Evolutionary conservation across 2,113 vertebrate species (phyloP).

Genomic region (Agelaius tricolor): DNA sequence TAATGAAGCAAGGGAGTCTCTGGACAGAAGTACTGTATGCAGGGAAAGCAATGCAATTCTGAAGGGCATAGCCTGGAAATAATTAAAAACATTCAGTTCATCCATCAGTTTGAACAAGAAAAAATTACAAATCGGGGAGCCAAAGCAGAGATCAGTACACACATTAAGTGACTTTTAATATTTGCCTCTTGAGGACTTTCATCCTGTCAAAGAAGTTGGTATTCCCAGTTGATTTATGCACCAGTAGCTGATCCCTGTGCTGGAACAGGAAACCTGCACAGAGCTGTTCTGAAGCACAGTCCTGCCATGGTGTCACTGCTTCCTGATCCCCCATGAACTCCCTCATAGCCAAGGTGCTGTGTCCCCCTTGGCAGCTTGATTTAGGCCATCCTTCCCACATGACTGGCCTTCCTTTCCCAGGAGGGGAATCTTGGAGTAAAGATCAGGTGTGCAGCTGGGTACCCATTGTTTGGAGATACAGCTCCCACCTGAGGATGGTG

Average conservation of each 20-base stretch:
- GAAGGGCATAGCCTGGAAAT: conserved; percentile 47
- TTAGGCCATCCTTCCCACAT: not conserved
- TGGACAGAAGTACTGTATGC: conserved; percentile 14
- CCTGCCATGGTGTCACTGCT: not conserved
- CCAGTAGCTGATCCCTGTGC: not conserved
- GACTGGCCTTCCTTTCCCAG: not conserved
- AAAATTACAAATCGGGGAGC: not conserved
- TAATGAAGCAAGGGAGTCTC: conserved; percentile 60
- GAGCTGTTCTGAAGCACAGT: not conserved
- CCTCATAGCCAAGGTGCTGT: not conserved
- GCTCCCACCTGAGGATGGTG: not conserved
- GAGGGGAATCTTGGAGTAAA: not conserved
- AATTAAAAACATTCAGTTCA: conserved; percentile 38
- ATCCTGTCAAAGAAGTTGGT: not conserved
- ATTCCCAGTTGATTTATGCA: not conserved
- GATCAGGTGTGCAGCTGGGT: not conserved
- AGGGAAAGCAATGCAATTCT: conserved; percentile 28
- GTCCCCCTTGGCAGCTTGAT: not conserved
- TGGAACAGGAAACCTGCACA: not conserved
- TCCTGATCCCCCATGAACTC: not conserved
- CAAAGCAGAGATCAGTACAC: not conserved
- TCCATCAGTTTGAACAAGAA: conserved; percentile 45
- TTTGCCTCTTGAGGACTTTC: not conserved
- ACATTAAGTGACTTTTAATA: not conserved
- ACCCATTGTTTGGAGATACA: not conserved